Percentiles rank a stretch among this genome's conserved stretches.
Conservation (phyloP, 2,888 invertebrate genomes). For the Invenusta paracnida region DNA sequence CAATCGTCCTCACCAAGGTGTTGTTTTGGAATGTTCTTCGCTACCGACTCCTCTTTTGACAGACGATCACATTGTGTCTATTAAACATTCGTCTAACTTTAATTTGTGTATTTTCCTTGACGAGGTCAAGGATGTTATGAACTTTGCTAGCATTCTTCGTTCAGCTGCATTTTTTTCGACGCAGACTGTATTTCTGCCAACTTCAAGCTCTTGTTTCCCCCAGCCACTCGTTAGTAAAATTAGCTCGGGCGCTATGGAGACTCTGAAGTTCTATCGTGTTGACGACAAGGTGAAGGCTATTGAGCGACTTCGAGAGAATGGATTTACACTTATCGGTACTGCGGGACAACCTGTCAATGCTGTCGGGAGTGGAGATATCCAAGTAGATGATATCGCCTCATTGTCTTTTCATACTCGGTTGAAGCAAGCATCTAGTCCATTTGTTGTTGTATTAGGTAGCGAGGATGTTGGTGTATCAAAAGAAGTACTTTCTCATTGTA, state of each 20-base stretch:
- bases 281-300: not conserved
- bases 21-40: constrained; percentile 22
- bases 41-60: not conserved
- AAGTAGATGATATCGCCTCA: not conserved
- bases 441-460: not conserved
- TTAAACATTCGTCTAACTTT: not conserved
- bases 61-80: not conserved
- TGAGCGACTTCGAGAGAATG: not conserved
- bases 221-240: constrained; percentile 35
- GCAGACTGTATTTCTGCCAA: not conserved
- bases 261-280: constrained; percentile 12
- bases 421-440: not conserved
- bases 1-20: constrained; percentile 15
- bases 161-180: constrained; percentile 27
- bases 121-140: not conserved
- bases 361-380: no score
- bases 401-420: not conserved
- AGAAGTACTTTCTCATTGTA: not conserved
- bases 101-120: not conserved
- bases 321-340: not conserved
- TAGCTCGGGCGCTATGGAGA: constrained; percentile 39
- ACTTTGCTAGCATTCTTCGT: constrained; percentile 28
- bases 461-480: not conserved
- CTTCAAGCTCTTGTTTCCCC: not conserved
- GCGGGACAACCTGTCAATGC: not conserved